Percentiles rank a stretch among this genome's conserved stretches.
phyloP scores from a whole-genome alignment of 2,797 vertebrate genomes.

The Gymnocypris eckloni region DNA sequence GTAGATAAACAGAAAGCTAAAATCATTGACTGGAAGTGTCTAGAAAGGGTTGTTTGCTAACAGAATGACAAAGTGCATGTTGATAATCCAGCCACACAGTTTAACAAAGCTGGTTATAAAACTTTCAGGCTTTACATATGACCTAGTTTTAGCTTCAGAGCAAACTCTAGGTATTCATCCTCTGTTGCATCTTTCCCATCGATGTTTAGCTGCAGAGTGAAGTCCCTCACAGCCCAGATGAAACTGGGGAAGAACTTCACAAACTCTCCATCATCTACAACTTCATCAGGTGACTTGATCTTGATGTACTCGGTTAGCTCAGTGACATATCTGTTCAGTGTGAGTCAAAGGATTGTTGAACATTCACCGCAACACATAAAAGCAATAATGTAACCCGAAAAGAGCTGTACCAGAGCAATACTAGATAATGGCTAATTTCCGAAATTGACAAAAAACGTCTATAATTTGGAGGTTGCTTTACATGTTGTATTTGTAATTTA shows the following conservation, averaged over 20 bases:
- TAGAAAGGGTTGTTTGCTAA: not conserved
- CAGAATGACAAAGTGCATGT: not conserved
- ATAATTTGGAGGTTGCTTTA: not conserved
- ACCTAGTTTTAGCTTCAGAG: conserved; percentile 63
- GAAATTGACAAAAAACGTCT: not conserved
- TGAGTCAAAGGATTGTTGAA: not conserved
- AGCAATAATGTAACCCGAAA: no score
- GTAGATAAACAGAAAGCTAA: not conserved
- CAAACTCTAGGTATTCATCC: conserved; percentile 64
- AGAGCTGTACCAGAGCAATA: not conserved
- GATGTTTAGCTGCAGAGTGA: conserved; percentile 60
- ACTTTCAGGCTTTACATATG: not conserved
- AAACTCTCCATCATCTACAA: conserved; percentile 58
- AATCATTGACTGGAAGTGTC: not conserved
- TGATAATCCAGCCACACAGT: not conserved
- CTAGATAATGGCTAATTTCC: not conserved
- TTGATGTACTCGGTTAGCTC: conserved; percentile 67
- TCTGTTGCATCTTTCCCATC: conserved; percentile 45
- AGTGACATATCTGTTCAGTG: conserved; percentile 57
- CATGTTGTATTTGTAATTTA: not conserved
- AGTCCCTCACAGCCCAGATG: conserved; percentile 66
- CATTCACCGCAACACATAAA: not conserved
- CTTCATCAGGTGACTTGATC: conserved; percentile 55
- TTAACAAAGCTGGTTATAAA: not conserved
- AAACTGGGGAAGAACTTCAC: conserved; percentile 68